A percentile compares a stretch with the other conserved stretches of the same genome.
Evolutionary conservation across 2,888 invertebrate species (phyloP).

Genomic region (Acleris cristana): DNA sequence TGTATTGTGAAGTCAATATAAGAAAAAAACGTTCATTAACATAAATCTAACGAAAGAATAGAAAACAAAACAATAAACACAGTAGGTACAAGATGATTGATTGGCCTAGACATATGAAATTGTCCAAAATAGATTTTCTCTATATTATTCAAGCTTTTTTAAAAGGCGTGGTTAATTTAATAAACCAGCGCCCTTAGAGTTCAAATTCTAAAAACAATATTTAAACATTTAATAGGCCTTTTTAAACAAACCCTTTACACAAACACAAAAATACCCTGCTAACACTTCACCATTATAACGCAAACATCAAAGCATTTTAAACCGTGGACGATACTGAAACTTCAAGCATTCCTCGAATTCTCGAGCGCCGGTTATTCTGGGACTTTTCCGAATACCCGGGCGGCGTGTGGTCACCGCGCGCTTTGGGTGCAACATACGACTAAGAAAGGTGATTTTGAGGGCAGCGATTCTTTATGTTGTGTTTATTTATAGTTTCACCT

Average conservation of each 20-base stretch:
- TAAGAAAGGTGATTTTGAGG: neutral
- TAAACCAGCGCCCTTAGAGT: no score
- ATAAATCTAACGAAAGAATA: no score
- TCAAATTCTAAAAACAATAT: no score
- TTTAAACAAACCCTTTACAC: neutral
- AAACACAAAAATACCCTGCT: neutral
- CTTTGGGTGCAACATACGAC: neutral
- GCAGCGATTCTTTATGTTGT: neutral
- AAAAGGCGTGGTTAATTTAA: no score
- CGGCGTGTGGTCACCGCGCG: constrained; percentile 56
- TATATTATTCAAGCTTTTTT: no score
- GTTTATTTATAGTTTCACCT: neutral
- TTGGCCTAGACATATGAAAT: no score
- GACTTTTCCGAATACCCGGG: constrained; percentile 68
- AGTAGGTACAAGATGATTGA: no score
- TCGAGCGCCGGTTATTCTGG: constrained; percentile 65
- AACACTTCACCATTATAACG: constrained; percentile 5
- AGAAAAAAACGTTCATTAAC: no score
- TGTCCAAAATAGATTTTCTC: no score
- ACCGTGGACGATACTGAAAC: constrained; percentile 17
- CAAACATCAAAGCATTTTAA: constrained; percentile 30
- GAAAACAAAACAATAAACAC: no score
- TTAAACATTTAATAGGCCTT: no score
- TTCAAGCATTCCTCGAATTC: constrained; percentile 51
- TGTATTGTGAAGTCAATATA: no score